These are phyloP conservation scores for Apodemia duryi DNA, from an alignment of 2,888 invertebrate genomes.

Conservation along the genomic window DNA sequence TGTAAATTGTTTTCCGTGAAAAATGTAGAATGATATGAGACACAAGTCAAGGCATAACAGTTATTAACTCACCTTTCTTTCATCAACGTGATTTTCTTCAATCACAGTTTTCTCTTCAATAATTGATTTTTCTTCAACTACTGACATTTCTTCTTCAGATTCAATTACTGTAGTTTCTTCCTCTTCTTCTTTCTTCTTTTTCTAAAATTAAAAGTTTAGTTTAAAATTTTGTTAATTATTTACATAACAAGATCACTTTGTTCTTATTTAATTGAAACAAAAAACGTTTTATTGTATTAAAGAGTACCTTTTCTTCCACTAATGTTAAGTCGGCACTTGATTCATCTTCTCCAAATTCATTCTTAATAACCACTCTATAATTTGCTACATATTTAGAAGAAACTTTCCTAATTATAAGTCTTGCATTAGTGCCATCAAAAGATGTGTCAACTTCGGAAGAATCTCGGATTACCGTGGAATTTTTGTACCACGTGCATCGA, in stretches of 20 bases:
- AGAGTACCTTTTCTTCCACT: constrained; percentile 75
- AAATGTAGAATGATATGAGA: too few relatives aligned
- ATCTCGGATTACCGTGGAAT: constrained; percentile 86
- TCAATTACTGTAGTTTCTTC: constrained; percentile 62
- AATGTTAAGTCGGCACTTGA: constrained; percentile 92
- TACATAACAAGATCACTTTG: too few relatives aligned
- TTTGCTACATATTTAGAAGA: constrained; percentile 88
- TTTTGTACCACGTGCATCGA: constrained; percentile 92
- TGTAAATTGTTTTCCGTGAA: too few relatives aligned
- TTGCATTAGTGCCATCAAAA: constrained; percentile 90
- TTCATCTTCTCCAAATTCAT: constrained; percentile 94
- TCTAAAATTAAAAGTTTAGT: constrained; percentile 38
- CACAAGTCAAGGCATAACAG: too few relatives aligned
- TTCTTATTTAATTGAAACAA: constrained; percentile 13
- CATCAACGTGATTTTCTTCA: constrained; percentile 74
- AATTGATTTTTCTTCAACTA: constrained; percentile 70
- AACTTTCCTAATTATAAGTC: constrained; percentile 87
- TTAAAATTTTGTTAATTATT: neutral
- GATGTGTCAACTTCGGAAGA: constrained; percentile 87
- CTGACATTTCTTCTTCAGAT: constrained; percentile 74
- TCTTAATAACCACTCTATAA: constrained; percentile 92
- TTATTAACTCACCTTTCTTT: constrained; percentile 53
- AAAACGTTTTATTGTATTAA: neutral
- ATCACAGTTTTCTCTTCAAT: constrained; percentile 73
- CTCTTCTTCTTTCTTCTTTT: constrained; percentile 76